phyloP scores from a whole-genome alignment of 1,140 invertebrate genomes.

The Drosophila bipectinata region DNA sequence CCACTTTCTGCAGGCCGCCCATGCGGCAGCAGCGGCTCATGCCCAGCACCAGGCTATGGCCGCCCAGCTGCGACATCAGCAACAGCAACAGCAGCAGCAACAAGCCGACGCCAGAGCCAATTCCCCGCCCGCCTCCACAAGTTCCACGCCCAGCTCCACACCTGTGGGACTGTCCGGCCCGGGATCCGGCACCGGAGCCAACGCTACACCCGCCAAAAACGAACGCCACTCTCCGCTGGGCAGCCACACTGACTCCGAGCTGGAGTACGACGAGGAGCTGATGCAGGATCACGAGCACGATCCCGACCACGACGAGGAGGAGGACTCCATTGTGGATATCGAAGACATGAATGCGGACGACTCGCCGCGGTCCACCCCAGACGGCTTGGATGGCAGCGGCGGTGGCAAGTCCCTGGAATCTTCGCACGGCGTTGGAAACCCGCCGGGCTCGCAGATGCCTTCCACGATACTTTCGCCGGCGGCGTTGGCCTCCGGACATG shows the following conservation, averaged over 20 bases:
- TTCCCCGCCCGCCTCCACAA: conserved; percentile 55
- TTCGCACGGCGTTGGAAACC: conserved; percentile 57
- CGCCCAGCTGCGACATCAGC: conserved; percentile 59
- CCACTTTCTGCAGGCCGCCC: conserved; percentile 74
- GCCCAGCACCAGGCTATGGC: conserved; percentile 77
- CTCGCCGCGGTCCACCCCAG: conserved; percentile 80
- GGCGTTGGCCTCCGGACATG: conserved; percentile 84
- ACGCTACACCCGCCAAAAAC: conserved; percentile 63
- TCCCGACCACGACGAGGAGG: conserved; percentile 85
- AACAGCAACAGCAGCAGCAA: conserved; percentile 51
- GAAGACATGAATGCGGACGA: conserved; percentile 87
- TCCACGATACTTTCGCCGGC: conserved; percentile 78
- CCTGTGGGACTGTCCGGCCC: conserved; percentile 39
- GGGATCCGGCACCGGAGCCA: conserved; percentile 18
- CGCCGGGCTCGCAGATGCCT: conserved; percentile 72
- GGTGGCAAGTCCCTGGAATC: conserved; percentile 76
- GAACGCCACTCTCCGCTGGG: conserved; percentile 81
- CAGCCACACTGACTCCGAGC: conserved; percentile 84
- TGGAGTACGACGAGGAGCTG: conserved; percentile 87
- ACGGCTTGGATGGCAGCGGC: conserved; percentile 75
- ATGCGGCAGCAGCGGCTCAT: conserved; percentile 73
- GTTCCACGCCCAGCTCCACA: conserved; percentile 62
- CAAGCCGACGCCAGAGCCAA: conserved; percentile 51
- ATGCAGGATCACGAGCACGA: conserved; percentile 86
- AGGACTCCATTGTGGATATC: conserved; percentile 88